These are phyloP conservation scores for Calcarius lapponicus DNA, from an alignment of 2,797 vertebrate genomes.

Conservation along the genomic window DNA sequence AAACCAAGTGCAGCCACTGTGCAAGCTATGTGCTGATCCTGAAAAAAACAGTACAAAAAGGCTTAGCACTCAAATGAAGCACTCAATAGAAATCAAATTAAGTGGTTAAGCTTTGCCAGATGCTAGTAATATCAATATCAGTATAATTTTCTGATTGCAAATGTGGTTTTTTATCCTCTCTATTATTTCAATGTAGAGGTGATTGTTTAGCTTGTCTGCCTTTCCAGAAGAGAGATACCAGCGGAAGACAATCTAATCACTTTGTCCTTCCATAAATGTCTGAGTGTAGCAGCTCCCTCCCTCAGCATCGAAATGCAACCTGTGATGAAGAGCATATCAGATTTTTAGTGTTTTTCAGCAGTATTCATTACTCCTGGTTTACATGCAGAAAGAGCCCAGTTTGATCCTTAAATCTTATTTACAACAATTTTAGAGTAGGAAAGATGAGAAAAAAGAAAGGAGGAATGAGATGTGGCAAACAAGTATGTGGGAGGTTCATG, in stretches of 20 bases:
- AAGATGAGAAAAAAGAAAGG: background rate
- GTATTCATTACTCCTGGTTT: background rate
- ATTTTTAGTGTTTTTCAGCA: background rate
- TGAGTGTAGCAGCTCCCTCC: background rate
- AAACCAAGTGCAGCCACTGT: background rate
- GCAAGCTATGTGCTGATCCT: background rate
- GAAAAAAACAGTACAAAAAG: background rate
- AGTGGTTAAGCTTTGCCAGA: background rate
- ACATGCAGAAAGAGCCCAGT: background rate
- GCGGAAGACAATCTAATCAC: background rate
- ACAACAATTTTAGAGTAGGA: background rate
- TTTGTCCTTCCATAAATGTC: background rate
- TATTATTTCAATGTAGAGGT: background rate
- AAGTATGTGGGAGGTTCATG: fast-evolving
- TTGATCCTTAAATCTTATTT: background rate
- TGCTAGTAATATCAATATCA: background rate
- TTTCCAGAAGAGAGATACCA: background rate
- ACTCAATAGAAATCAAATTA: background rate
- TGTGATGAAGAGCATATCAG: background rate
- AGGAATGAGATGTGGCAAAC: background rate
- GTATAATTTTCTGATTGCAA: background rate
- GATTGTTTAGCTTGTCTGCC: background rate
- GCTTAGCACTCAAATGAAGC: background rate
- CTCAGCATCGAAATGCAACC: background rate
- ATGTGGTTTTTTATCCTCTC: background rate